Evolutionary conservation across 2,113 vertebrate species (phyloP), one percentile per base, ranked within the genome.

Genomic region (Xenotilapia caudafasciata): DNA sequence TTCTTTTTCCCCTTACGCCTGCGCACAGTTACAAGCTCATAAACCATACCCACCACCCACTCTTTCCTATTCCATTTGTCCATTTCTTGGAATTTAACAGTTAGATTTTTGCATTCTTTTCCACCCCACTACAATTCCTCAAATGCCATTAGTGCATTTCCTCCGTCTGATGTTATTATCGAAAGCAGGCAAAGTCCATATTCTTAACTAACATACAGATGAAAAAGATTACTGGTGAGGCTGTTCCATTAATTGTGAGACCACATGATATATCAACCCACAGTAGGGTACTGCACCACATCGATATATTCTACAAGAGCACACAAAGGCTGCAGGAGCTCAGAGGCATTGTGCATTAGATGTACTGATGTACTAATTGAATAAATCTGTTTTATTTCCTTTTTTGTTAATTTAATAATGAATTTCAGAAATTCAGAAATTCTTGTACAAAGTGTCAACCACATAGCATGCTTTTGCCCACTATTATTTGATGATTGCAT

Each of bases 211-310:
- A 58, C 38, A 82, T 87, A 90, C 90, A 92, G 83, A 94, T 92
- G 82, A 90, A 89, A 86, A 94, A 92, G 88, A 94, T 90, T 85
- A 89, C 83, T 85, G 82, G 83, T 89, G 85, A 77, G 92, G 92
- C 93, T 91, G 87, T 95, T 87, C 91, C 92, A 95, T 95, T 94
- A 95, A 95, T 94, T 94, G 93, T 90, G 42, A 89, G 80, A 83
- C 92, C 35, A 80, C 91, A 88, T 92, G 90, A 95, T 93, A 53
- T 92, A 96, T 95, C 45, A 94, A 92, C 91, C 90, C 90, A 84
- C 83, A n/a, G 88, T 81, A 90, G 91, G 92, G 90, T 95, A 91
- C 92, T 94, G 92, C 94, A 94, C 90, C 91, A 85, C 93, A 92
- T 95, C 90, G 89, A 93, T 92, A 95, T 83, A 79, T 89, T 87